Evolutionary conservation across 2,888 invertebrate species (phyloP).

Genomic region (Tinea semifulvella): DNA sequence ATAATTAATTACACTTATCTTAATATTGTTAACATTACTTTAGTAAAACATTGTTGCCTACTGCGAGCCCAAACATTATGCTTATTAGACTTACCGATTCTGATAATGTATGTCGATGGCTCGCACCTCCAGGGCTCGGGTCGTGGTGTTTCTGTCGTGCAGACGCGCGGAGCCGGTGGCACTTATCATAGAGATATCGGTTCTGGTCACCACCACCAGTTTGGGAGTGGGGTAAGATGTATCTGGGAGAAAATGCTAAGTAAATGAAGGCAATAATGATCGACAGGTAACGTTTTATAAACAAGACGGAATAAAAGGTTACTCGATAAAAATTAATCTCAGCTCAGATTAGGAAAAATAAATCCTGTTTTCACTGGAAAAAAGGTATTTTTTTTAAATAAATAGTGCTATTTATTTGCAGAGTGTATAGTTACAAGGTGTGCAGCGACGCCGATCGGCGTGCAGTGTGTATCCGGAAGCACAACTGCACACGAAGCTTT

Average conservation of each 20-base stretch:
- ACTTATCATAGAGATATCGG: slow-evolving; percentile 61
- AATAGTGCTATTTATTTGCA: too few relatives aligned
- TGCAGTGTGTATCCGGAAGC: slow-evolving; percentile 70
- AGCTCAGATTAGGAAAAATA: too few relatives aligned
- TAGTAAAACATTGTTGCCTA: too few relatives aligned
- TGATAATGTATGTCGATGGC: slow-evolving; percentile 24
- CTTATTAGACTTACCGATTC: slow-evolving; percentile 4
- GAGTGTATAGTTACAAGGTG: background rate
- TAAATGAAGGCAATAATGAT: too few relatives aligned
- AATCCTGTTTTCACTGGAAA: too few relatives aligned
- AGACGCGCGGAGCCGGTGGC: slow-evolving; percentile 49
- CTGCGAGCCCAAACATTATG: too few relatives aligned
- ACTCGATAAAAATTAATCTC: too few relatives aligned
- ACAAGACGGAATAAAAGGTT: too few relatives aligned
- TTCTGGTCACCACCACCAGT: slow-evolving; percentile 74
- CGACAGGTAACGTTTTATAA: too few relatives aligned
- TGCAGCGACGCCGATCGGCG: slow-evolving; percentile 36
- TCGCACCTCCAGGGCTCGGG: slow-evolving; percentile 46
- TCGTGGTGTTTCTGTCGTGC: slow-evolving; percentile 16
- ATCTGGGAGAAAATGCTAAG: slow-evolving; percentile 44
- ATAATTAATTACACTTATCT: too few relatives aligned
- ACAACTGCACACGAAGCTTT: slow-evolving; percentile 78
- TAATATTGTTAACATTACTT: too few relatives aligned
- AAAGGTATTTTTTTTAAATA: too few relatives aligned
- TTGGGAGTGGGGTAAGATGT: slow-evolving; percentile 63